These are phyloP conservation scores for Cyclophora albipunctata DNA, from an alignment of 2,888 invertebrate genomes.

Conservation along the genomic window DNA sequence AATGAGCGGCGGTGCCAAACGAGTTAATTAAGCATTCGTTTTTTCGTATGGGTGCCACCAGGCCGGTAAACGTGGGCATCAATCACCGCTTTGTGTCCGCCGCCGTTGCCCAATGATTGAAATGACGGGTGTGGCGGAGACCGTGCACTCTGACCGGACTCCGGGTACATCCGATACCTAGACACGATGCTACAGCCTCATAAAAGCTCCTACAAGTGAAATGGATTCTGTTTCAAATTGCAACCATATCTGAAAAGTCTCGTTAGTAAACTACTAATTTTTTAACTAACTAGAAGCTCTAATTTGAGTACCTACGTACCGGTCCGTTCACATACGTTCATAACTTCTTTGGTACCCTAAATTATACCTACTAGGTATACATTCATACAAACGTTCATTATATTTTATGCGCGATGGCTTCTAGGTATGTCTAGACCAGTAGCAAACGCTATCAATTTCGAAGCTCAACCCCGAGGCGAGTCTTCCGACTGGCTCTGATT, in stretches of 20 bases:
- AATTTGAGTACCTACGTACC: too few species aligned
- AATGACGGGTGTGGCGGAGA: constrained; percentile 40
- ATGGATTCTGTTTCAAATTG: too few species aligned
- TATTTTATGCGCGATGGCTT: too few species aligned
- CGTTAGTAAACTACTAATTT: too few species aligned
- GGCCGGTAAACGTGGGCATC: constrained; percentile 71
- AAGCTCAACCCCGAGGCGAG: constrained; percentile 9
- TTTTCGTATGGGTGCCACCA: constrained; percentile 63
- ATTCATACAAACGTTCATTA: too few species aligned
- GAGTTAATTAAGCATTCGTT: constrained; percentile 73
- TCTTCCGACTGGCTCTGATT: background rate
- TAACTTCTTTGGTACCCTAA: too few species aligned
- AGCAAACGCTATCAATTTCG: constrained; percentile 11
- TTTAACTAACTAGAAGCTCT: too few species aligned
- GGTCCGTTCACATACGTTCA: too few species aligned
- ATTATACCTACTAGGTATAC: too few species aligned
- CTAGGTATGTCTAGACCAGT: constrained; percentile 7
- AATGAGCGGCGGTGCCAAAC: constrained; percentile 75
- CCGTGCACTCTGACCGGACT: constrained; percentile 36
- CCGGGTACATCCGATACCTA: constrained; percentile 3
- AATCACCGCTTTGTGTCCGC: constrained; percentile 69
- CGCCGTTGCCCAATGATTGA: constrained; percentile 72
- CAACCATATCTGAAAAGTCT: too few species aligned
- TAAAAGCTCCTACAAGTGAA: too few species aligned
- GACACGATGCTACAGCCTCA: too few species aligned